phyloP scores from a whole-genome alignment of 2,797 vertebrate species.

The Rhynchonycteris naso region DNA sequence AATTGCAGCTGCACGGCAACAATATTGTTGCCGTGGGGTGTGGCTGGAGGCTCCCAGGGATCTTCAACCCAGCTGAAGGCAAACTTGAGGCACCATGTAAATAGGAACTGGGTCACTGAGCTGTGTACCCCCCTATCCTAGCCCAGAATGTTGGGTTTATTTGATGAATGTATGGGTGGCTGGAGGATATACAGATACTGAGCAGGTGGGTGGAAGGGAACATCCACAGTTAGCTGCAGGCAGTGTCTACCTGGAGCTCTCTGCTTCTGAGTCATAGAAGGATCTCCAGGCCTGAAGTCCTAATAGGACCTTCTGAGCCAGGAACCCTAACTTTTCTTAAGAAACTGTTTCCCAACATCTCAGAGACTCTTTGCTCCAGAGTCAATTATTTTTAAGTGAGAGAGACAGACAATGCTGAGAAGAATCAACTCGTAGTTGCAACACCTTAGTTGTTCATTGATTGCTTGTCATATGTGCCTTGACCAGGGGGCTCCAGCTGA shows the following conservation, averaged over 20 bases:
- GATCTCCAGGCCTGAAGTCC: not conserved
- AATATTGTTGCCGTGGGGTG: too few species aligned
- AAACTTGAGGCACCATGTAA: not conserved
- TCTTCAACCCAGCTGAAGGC: not conserved
- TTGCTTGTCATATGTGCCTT: too few species aligned
- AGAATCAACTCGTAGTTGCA: too few species aligned
- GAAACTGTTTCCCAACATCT: not conserved
- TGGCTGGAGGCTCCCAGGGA: not conserved
- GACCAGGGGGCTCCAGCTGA: too few species aligned
- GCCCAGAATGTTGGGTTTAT: not conserved
- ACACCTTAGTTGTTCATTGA: too few species aligned
- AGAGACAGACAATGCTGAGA: too few species aligned
- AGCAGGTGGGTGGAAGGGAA: too few species aligned
- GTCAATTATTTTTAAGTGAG: too few species aligned
- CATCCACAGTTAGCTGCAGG: not conserved
- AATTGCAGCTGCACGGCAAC: too few species aligned
- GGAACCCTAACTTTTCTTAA: not conserved
- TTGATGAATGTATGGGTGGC: not conserved
- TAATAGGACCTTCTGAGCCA: not conserved
- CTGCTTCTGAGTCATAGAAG: not conserved
- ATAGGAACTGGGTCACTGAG: not conserved
- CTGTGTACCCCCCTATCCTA: not conserved
- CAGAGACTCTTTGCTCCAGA: not conserved
- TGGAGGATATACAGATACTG: too few species aligned
- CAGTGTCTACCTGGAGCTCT: not conserved